phyloP scores from a whole-genome alignment of 2,113 vertebrate species.

The Takifugu flavidus region DNA sequence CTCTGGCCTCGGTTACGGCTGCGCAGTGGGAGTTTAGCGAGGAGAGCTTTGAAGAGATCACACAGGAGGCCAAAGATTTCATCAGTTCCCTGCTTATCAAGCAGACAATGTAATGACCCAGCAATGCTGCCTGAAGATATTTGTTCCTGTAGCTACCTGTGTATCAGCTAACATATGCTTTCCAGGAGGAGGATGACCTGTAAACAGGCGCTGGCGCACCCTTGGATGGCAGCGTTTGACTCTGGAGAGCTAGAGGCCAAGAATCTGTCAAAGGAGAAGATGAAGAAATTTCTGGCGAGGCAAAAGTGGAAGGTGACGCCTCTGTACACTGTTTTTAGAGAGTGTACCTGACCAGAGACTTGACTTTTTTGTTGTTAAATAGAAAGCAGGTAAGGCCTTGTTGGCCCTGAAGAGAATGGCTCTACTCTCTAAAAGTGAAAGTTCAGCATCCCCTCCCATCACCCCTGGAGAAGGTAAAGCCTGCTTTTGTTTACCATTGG shows the following conservation, averaged over 20 bases:
- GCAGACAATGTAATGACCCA: conserved; percentile 66
- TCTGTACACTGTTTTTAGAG: not conserved
- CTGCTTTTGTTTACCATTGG: not conserved
- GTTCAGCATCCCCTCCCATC: conserved; percentile 1
- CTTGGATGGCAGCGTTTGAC: conserved; percentile 76
- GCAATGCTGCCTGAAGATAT: not conserved
- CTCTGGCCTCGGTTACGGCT: conserved; percentile 78
- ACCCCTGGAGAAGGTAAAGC: conserved; percentile 60
- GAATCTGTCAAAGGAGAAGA: conserved; percentile 81
- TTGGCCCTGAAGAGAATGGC: conserved; percentile 84
- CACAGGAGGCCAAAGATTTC: conserved; percentile 80
- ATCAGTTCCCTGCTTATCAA: conserved; percentile 81
- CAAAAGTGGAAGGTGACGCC: conserved; percentile 85
- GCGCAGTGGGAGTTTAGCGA: conserved; percentile 83
- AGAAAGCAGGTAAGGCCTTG: conserved; percentile 89
- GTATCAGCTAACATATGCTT: not conserved
- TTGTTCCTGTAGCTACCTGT: too few relatives aligned
- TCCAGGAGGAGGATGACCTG: conserved; percentile 76
- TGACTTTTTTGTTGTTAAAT: not conserved
- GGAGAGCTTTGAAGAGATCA: conserved; percentile 81
- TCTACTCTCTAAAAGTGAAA: conserved; percentile 71
- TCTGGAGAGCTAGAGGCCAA: conserved; percentile 54
- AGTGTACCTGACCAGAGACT: not conserved
- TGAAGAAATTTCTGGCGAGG: conserved; percentile 80
- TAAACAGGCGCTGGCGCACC: conserved; percentile 71